Evolutionary conservation across 2,888 invertebrate species (phyloP).

Genomic region (Nipponacmea schrenckii): DNA sequence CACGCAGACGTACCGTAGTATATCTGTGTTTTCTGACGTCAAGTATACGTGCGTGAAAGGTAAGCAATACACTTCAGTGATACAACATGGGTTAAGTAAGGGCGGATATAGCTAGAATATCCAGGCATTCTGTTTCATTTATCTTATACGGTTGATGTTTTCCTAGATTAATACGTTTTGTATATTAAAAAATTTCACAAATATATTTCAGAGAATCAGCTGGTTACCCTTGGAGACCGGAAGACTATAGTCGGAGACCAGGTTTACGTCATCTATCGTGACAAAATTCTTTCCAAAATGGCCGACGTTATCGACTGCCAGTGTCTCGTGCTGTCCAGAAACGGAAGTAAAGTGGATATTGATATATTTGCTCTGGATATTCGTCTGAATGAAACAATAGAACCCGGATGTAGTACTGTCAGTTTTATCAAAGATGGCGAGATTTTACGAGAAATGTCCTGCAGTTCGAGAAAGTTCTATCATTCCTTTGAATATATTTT

Average conservation of each 20-base stretch:
- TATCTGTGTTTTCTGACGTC: background rate
- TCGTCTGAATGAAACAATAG: background rate
- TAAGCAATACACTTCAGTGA: background rate
- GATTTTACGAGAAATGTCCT: background rate
- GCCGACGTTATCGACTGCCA: background rate
- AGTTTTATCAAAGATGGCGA: slow-evolving; percentile 1
- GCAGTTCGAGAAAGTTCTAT: background rate
- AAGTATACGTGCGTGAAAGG: background rate
- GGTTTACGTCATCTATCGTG: background rate
- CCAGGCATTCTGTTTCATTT: too few species aligned
- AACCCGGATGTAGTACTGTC: background rate
- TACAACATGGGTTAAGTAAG: too few species aligned
- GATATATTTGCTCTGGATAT: background rate
- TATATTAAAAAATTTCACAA: too few species aligned
- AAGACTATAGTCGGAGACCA: background rate
- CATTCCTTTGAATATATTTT: background rate
- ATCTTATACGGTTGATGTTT: too few species aligned
- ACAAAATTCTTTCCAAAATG: background rate
- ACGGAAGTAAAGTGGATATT: background rate
- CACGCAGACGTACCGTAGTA: background rate
- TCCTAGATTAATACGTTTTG: too few species aligned
- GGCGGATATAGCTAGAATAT: too few species aligned
- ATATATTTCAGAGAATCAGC: background rate
- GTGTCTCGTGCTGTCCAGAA: background rate
- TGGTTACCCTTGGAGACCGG: background rate